Base-by-base conservation (phyloP, 1,140 invertebrate species). In the Pissodes strobi region DNA sequence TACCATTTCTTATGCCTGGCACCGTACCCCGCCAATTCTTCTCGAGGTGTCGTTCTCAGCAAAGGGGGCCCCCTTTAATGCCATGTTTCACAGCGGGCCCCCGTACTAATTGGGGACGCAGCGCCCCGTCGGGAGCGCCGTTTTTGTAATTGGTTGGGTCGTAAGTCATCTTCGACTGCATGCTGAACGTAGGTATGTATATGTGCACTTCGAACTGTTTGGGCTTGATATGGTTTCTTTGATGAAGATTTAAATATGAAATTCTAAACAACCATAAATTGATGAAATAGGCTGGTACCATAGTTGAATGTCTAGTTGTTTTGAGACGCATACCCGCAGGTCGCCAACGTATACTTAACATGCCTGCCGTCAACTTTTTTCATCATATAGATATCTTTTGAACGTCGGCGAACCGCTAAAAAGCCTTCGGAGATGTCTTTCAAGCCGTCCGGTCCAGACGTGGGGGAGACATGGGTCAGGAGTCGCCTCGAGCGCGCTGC, bases 61-160 rank as follows among this genome's bases (percentile, higher is more conserved):
- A 41, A 52, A 37, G 43, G 57, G 43, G 64, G 56, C 53, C 56
- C 48, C 49, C 37, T 41, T 67, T 68, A 68, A 64, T 64, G 66
- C 57, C 66, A 49, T 68, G 66, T 68, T 48, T 64, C 66, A 19
- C 66, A 64, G 62, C 62, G 59, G 66, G 66, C 61, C 66, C 43
- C 61, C 37, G 27, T 68, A 64, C 66, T 68, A 68, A 68, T 69
- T 66, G 67, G 67, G 67, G 56, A 48, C 58, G 22, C 18, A 55
- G 19, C 53, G 48, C 59, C 62, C 60, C 57, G 46, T 37, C 12
- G 63, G n/a, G 15, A 23, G 43, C 21, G 52, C 51, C 39, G 61
- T 45, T 53, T 64, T 53, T 64, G 61, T 56, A 64, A 56, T 55
- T 56, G 51, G 23, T 49, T 49, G 34, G 43, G 13, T 56, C 61